A percentile compares a stretch with the other conserved stretches of the same genome.
phyloP scores from a whole-genome alignment of 2,113 vertebrate species.

The Heterochromis multidens region DNA sequence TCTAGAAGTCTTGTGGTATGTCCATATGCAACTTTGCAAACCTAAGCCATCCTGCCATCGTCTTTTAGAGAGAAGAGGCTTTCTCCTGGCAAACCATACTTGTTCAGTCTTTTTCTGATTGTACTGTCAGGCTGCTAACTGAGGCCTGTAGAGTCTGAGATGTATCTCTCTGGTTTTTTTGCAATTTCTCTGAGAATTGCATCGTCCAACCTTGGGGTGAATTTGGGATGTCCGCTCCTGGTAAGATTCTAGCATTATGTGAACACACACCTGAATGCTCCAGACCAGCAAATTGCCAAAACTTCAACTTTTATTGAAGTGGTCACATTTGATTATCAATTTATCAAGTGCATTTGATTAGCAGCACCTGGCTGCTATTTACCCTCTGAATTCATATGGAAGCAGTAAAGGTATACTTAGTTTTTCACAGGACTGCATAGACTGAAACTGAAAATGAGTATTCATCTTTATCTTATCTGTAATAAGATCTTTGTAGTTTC shows the following conservation, averaged over 20 bases:
- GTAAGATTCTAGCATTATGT: too few species aligned
- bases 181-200: neutral
- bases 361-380: neutral
- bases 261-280: too few species aligned
- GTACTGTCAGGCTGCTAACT: too few species aligned
- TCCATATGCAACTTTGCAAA: too few species aligned
- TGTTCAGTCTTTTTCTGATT: too few species aligned
- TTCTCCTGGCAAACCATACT: too few species aligned
- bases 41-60: too few species aligned
- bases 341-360: neutral
- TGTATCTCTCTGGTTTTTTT: neutral
- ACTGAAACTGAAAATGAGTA: neutral
- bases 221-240: too few species aligned
- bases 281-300: too few species aligned
- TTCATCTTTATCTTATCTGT: neutral
- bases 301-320: neutral
- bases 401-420: neutral
- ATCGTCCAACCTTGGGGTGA: too few species aligned
- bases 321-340: neutral
- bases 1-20: too few species aligned
- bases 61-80: too few species aligned
- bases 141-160: neutral
- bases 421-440: neutral
- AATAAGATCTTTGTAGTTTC: neutral
- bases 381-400: neutral